phyloP scores from a whole-genome alignment of 2,888 invertebrate species.

The Bombylius major region DNA sequence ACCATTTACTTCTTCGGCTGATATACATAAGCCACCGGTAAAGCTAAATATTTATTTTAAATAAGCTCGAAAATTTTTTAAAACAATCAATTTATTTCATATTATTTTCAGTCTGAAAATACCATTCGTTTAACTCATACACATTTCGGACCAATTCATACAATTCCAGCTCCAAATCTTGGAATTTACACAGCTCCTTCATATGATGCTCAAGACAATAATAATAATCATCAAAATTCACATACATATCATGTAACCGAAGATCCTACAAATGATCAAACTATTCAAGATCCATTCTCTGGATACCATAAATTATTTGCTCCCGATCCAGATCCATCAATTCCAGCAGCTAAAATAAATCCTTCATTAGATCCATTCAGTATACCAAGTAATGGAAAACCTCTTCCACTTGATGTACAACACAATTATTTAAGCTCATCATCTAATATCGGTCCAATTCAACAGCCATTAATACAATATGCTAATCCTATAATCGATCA shows the following conservation, averaged over 20 bases:
- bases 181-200: slow-evolving; percentile 16
- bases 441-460: slow-evolving; percentile 12
- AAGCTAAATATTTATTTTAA: slow-evolving; percentile 3
- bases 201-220: not conserved
- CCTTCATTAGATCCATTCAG: slow-evolving; percentile 35
- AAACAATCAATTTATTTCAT: not conserved
- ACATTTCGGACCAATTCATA: slow-evolving; percentile 52
- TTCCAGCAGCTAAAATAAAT: slow-evolving; percentile 34
- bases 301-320: slow-evolving; percentile 38
- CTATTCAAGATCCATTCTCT: slow-evolving; percentile 31
- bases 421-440: slow-evolving; percentile 20
- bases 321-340: slow-evolving; percentile 40
- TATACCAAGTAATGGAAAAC: slow-evolving; percentile 36
- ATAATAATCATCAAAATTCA: slow-evolving; percentile 16
- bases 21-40: slow-evolving; percentile 28
- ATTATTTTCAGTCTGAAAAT: slow-evolving; percentile 25
- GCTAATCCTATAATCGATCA: slow-evolving; percentile 33
- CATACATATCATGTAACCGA: slow-evolving; percentile 44
- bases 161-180: slow-evolving; percentile 74
- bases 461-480: slow-evolving; percentile 31
- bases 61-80: not conserved
- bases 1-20: slow-evolving; percentile 24
- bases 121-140: slow-evolving; percentile 47
- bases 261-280: slow-evolving; percentile 36
- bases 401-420: slow-evolving; percentile 31